Conservation (phyloP, 1,140 invertebrate species). For the Bombus picipes region DNA sequence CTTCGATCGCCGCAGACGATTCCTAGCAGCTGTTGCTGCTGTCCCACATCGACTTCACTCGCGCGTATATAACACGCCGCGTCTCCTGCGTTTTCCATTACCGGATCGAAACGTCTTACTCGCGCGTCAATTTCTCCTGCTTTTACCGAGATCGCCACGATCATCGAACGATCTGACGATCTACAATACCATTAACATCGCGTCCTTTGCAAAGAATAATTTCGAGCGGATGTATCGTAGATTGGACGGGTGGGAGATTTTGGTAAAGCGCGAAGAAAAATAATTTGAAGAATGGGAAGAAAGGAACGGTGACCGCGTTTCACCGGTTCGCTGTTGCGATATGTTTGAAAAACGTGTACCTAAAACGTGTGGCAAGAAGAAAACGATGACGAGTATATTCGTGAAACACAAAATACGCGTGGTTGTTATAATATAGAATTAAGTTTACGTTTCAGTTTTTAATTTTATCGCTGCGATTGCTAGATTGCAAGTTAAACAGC, state of each 20-base stretch:
- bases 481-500: too few species aligned
- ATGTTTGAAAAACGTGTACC: too few species aligned
- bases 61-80: conserved; percentile 16
- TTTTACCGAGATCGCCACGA: neutral
- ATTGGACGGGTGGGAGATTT: neutral
- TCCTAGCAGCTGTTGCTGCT: conserved; percentile 65
- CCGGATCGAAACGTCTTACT: conserved; percentile 57
- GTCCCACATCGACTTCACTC: conserved; percentile 60
- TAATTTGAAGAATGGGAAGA: too few species aligned
- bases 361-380: fast-evolving
- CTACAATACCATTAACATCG: neutral
- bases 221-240: neutral
- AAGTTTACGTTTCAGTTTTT: too few species aligned
- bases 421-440: fast-evolving
- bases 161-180: neutral
- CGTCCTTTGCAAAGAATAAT: neutral
- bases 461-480: too few species aligned
- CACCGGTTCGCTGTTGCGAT: fast-evolving
- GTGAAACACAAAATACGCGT: too few species aligned
- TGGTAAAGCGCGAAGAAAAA: too few species aligned
- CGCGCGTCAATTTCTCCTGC: conserved; percentile 2
- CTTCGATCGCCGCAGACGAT: conserved; percentile 63
- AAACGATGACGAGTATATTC: too few species aligned
- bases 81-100: conserved; percentile 49
- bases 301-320: neutral